Base-by-base conservation (phyloP, 2,113 vertebrate species). In the Myrmecophaga tridactyla region DNA sequence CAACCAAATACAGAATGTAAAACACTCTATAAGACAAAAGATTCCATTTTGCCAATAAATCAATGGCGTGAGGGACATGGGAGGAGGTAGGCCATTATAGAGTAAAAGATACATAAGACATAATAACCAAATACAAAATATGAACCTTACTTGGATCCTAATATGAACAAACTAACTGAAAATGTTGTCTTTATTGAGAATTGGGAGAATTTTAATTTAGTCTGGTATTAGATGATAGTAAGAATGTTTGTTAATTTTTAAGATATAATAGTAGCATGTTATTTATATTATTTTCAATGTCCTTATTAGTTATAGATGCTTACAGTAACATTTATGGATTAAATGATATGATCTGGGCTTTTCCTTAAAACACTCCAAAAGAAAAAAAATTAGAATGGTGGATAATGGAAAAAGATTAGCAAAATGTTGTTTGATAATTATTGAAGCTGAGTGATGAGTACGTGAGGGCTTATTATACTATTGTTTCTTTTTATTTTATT, bases 161-260 rank as follows among this genome's bases (percentile, higher is more conserved):
- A 73, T 78, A 36, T 84, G 46, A 88, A 73, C 39, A 70, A 82
- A 94, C 76, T 58, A 69, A 67, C 41, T 53, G 46, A 65, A 91
- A 62, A 78, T 67, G 6, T 7, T 90, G 72, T 63, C 41, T 96
- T 80, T 41, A n/a, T 43, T 81, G 73, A 93, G 43, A 92, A 62
- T 13, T 53, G 21, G 6, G 39, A 14, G 63, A 82, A 25, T 67
- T 83, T 85, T 39, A 69, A 81, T 84, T 62, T 51, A 86, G 25
- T 48, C 18, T 48, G 27, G 20, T n/a, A 82, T 86, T 56, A 77
- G 31, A 89, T 51, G 29, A 72, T 60, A 65, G 63, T 95, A 69
- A 92, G 51, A 93, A 75, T 39, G 73, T 43, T 17, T 81, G 15
- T 77, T 86, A 36, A 36, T 82, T 94, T 92, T 90, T 82, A 92